A percentile compares a stretch with the other conserved stretches of the same genome.
Conservation (phyloP, 2,113 vertebrate species). For the Enhydra lutris region DNA sequence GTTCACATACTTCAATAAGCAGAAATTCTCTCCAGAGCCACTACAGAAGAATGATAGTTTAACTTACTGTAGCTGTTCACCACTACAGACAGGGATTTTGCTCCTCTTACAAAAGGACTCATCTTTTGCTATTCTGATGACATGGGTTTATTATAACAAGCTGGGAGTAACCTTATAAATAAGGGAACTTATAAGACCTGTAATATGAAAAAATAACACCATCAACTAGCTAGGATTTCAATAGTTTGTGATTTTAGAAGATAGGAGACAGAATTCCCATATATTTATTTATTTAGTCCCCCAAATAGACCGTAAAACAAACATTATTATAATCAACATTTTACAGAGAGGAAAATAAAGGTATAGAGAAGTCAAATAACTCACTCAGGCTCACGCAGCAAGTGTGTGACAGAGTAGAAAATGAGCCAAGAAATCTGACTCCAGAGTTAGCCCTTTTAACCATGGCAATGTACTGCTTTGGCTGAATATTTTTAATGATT, state of each 20-base stretch:
- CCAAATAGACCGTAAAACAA: not conserved
- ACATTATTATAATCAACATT: not conserved
- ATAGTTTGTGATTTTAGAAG: not conserved
- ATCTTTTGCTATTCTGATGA: not conserved
- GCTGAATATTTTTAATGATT: not conserved
- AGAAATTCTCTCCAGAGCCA: not conserved
- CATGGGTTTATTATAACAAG: not conserved
- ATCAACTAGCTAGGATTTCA: not conserved
- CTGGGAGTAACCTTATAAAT: not conserved
- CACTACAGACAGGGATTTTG: not conserved
- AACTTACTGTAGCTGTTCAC: not conserved
- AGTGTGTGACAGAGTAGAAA: not conserved
- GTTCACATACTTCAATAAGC: not conserved
- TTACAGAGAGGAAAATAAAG: not conserved
- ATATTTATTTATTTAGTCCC: not conserved
- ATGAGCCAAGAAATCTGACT: not conserved
- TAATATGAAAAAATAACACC: not conserved
- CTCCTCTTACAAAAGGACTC: not conserved
- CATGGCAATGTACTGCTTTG: not conserved
- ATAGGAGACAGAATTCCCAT: not conserved
- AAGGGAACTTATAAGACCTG: not conserved
- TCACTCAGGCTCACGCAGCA: not conserved
- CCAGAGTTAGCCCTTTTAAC: not conserved
- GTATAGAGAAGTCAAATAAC: not conserved
- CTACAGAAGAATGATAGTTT: not conserved